Conservation (phyloP, 2,888 invertebrate genomes). For the Onchidella celtica region DNA sequence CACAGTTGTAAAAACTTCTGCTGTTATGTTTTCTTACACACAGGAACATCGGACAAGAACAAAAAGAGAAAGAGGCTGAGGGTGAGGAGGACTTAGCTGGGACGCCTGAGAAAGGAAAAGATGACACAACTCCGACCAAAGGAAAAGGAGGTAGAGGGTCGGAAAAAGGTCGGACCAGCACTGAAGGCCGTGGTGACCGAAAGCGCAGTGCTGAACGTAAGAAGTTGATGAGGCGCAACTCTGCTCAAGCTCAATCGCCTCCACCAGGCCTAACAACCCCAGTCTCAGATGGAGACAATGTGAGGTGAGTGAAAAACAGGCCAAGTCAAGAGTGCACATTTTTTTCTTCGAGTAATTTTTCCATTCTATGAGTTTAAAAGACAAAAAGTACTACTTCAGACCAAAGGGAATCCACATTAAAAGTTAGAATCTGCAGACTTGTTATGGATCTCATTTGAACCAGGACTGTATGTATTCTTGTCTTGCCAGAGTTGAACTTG, state of each 20-base stretch:
- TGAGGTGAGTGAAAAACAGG: slow-evolving; percentile 59
- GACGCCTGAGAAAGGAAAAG: slow-evolving; percentile 74
- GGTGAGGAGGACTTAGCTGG: slow-evolving; percentile 76
- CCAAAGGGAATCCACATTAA: no score
- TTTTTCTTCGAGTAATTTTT: no score
- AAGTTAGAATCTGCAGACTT: no score
- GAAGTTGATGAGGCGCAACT: slow-evolving; percentile 64
- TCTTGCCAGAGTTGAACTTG: no score
- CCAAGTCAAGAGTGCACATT: no score
- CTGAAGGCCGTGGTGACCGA: slow-evolving; percentile 60
- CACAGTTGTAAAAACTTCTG: no score
- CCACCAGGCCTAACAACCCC: slow-evolving; percentile 76
- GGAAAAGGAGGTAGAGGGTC: slow-evolving; percentile 61
- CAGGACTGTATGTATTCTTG: no score
- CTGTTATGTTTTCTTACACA: no score
- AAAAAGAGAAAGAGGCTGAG: slow-evolving; percentile 72
- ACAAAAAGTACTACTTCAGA: no score
- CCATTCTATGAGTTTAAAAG: no score
- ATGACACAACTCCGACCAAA: slow-evolving; percentile 73
- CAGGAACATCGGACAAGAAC: slow-evolving; percentile 74
- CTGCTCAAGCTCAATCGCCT: slow-evolving; percentile 68
- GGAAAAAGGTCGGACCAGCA: slow-evolving; percentile 44
- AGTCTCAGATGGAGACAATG: slow-evolving; percentile 73
- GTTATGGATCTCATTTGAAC: no score
- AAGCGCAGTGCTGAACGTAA: slow-evolving; percentile 74